These are phyloP conservation scores for Pterocles gutturalis DNA, from an alignment of 2,113 vertebrate species.

Conservation along the genomic window DNA sequence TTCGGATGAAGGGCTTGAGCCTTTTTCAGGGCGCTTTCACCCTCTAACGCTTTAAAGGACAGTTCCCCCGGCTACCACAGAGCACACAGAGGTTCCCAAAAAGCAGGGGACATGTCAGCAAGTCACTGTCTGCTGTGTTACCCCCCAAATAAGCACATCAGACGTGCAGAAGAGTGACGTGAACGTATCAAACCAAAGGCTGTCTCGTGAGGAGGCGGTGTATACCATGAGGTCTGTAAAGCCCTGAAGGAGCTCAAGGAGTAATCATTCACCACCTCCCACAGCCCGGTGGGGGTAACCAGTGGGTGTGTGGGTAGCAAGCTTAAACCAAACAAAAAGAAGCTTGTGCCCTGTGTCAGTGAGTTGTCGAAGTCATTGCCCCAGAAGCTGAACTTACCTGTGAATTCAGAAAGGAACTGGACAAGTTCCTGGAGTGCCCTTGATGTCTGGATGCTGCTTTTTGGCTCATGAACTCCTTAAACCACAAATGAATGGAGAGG, in stretches of 20 bases:
- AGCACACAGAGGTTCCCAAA: background rate
- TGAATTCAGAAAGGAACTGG: background rate
- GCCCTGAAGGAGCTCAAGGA: background rate
- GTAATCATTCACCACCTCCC: fast-evolving
- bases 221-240: fast-evolving
- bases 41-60: background rate
- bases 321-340: background rate
- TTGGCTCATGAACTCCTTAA: background rate
- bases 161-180: background rate
- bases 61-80: background rate
- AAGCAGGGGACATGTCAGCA: background rate
- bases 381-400: background rate
- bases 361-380: background rate
- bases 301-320: background rate
- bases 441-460: background rate
- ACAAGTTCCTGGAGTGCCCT: fast-evolving
- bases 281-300: background rate
- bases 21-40: background rate
- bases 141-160: background rate
- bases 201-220: background rate
- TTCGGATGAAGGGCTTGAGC: background rate
- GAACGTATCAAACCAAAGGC: background rate
- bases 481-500: background rate
- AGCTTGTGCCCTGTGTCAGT: fast-evolving
- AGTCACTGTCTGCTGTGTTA: fast-evolving